Evolutionary conservation across 2,113 vertebrate species (phyloP).

Genomic region (Strix uralensis): DNA sequence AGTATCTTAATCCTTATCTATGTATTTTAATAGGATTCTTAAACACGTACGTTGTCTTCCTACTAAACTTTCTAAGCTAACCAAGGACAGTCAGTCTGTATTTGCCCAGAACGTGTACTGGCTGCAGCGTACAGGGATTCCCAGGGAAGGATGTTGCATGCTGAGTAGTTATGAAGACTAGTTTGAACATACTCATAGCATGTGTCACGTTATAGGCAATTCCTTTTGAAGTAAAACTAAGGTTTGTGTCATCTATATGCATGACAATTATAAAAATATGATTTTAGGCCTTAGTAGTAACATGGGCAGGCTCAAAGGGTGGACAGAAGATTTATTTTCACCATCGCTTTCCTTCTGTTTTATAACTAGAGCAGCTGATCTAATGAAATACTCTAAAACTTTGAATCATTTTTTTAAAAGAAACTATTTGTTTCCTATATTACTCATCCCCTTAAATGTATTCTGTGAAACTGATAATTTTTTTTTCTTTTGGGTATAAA

Average conservation of each 20-base stretch:
- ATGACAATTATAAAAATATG: not conserved
- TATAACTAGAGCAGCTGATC: not conserved
- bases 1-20: not conserved
- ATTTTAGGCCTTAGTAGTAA: not conserved
- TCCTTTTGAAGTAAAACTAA: not conserved
- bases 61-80: not conserved
- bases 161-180: not conserved
- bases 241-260: not conserved
- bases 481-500: not conserved
- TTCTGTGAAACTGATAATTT: not conserved
- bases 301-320: not conserved
- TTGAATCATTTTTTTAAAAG: not conserved
- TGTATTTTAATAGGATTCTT: not conserved
- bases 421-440: not conserved
- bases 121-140: not conserved
- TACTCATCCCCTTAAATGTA: not conserved
- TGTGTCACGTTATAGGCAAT: not conserved
- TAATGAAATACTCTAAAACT: not conserved
- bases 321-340: not conserved
- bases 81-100: not conserved
- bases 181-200: not conserved
- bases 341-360: not conserved
- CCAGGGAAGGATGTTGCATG: not conserved
- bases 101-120: not conserved
- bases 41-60: not conserved